Evolutionary conservation across 2,888 invertebrate genomes (phyloP).

Genomic region (Drosophila borealis): DNA sequence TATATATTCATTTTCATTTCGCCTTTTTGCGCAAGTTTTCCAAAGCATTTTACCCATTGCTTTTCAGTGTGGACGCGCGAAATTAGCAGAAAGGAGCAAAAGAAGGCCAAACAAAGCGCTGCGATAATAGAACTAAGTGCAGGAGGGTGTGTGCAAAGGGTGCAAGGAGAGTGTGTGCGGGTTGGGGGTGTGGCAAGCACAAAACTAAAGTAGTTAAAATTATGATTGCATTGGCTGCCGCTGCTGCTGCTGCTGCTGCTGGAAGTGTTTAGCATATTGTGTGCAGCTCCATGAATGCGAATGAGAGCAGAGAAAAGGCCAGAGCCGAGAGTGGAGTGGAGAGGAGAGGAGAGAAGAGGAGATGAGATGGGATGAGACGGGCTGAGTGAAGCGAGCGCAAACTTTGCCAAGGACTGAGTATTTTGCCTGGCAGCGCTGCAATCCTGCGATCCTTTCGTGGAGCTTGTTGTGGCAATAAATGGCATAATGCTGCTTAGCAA

Average conservation of each 20-base stretch:
- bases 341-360: not conserved
- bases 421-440: not conserved
- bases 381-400: constrained; percentile 6
- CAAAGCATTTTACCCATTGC: constrained; percentile 38
- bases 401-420: constrained; percentile 14
- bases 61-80: constrained; percentile 62
- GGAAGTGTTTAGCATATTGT: constrained; percentile 71
- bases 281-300: constrained; percentile 67
- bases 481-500: constrained; percentile 75
- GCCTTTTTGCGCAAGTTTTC: constrained; percentile 32
- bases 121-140: constrained; percentile 74
- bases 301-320: constrained; percentile 41
- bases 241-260: constrained; percentile 2
- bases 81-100: constrained; percentile 61
- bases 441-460: constrained; percentile 7
- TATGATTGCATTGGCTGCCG: constrained; percentile 75
- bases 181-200: constrained; percentile 28
- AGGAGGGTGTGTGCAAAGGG: constrained; percentile 8
- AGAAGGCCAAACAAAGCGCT: constrained; percentile 58
- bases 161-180: not conserved
- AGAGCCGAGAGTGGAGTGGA: not conserved
- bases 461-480: constrained; percentile 71
- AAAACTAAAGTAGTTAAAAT: constrained; percentile 79
- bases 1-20: constrained; percentile 46
- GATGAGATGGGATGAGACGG: too few species aligned